Evolutionary conservation across 2,113 vertebrate genomes (phyloP).

Genomic region (Sceloporus undulatus): DNA sequence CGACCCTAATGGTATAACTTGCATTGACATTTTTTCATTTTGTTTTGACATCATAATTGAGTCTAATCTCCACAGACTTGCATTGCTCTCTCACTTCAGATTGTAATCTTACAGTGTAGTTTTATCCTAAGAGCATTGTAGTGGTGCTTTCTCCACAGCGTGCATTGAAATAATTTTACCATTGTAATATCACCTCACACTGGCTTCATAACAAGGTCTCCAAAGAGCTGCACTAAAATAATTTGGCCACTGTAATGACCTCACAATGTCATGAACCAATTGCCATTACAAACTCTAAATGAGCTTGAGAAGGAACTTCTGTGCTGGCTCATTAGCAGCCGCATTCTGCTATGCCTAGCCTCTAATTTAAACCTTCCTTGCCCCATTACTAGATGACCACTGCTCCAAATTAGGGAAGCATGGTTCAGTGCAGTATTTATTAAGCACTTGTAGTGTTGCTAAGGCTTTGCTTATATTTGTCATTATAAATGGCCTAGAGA

Average conservation of each 20-base stretch:
- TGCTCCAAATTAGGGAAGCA: conserved; percentile 42
- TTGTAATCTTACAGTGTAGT: conserved; percentile 68
- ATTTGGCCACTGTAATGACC: conserved; percentile 76
- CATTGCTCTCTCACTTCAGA: conserved; percentile 67
- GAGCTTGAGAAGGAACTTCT: conserved; percentile 72
- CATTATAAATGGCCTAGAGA: conserved; percentile 43
- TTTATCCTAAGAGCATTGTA: conserved; percentile 61
- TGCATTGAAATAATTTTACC: conserved; percentile 65
- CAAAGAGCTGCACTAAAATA: conserved; percentile 70
- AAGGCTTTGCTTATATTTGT: conserved; percentile 32
- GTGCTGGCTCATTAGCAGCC: conserved; percentile 77
- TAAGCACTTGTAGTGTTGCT: neutral
- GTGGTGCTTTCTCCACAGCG: conserved; percentile 62
- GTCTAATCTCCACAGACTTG: conserved; percentile 72
- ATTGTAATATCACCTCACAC: conserved; percentile 46
- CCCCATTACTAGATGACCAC: conserved; percentile 42
- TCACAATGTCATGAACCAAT: conserved; percentile 77
- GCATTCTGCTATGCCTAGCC: conserved; percentile 55
- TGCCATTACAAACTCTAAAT: conserved; percentile 75
- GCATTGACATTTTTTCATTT: conserved; percentile 76
- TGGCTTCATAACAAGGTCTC: conserved; percentile 67
- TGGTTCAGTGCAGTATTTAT: conserved; percentile 44
- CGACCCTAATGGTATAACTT: conserved; percentile 70
- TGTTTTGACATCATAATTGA: conserved; percentile 80
- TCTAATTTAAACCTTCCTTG: conserved; percentile 55